Conservation (phyloP, 92 coral and sea anemone species). For the Heteractis magnifica region DNA sequence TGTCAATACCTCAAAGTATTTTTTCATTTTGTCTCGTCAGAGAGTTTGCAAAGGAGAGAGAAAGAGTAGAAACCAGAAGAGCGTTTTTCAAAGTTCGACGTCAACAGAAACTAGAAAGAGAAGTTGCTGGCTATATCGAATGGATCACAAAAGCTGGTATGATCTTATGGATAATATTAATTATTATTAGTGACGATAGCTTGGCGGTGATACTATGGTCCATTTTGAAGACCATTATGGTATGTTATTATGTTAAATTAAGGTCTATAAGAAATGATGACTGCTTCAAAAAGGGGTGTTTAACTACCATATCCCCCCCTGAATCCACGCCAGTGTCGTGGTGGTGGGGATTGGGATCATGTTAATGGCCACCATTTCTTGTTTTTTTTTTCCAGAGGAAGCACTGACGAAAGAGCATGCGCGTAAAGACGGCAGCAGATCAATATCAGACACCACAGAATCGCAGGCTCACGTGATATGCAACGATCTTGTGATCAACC, state of each 20-base stretch:
- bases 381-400: conserved; percentile 54
- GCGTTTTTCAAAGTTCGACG: conserved; percentile 92
- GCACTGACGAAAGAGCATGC: conserved; percentile 52
- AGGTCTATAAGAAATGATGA: too few relatives aligned
- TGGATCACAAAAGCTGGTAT: conserved; percentile 97
- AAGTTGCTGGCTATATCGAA: conserved; percentile 85
- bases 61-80: conserved; percentile 90
- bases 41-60: conserved; percentile 98
- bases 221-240: background rate
- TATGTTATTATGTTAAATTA: too few relatives aligned
- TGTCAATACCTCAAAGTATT: background rate
- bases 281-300: too few relatives aligned
- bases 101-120: conserved; percentile 89
- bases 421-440: conserved; percentile 30
- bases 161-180: background rate
- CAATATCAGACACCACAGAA: conserved; percentile 45
- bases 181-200: background rate
- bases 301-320: too few relatives aligned
- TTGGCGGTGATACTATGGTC: background rate
- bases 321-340: too few relatives aligned
- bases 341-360: background rate
- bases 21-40: conserved; percentile 20
- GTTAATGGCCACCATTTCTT: background rate
- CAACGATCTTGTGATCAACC: conserved; percentile 57
- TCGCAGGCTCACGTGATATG: conserved; percentile 65